These are phyloP conservation scores for Coracias cyanogaster DNA, from an alignment of 2,797 vertebrate genomes.

Conservation along the genomic window DNA sequence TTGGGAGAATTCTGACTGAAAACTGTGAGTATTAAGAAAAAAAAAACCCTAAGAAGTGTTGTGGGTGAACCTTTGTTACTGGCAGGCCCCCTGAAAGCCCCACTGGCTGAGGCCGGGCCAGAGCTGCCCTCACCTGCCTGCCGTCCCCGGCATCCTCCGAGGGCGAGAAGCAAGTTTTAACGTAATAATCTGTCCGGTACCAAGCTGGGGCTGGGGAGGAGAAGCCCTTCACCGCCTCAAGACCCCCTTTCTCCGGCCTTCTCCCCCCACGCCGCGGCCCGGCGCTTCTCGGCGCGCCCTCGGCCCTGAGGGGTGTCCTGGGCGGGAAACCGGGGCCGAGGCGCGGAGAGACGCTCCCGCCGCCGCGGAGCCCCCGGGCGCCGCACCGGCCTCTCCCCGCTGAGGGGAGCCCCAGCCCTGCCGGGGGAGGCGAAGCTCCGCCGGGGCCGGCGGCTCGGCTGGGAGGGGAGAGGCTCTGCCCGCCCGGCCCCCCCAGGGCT, in stretches of 20 bases:
- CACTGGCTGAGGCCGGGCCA: background rate
- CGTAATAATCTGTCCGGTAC: rapidly evolving
- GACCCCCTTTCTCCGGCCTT: no score
- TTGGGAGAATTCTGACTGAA: background rate
- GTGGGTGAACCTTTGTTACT: rapidly evolving
- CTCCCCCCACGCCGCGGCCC: rapidly evolving
- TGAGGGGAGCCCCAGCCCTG: slow-evolving; percentile 53
- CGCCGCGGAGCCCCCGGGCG: background rate
- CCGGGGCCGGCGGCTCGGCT: background rate
- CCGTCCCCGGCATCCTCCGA: background rate
- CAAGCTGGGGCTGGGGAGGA: no score
- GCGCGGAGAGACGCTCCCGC: background rate
- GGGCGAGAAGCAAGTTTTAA: background rate
- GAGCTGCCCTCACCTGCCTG: background rate
- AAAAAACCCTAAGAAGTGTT: rapidly evolving
- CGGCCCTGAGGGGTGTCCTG: no score
- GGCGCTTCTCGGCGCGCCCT: no score
- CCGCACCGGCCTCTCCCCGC: slow-evolving; percentile 19
- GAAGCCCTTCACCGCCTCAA: background rate
- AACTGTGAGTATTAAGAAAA: background rate
- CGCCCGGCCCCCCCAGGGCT: background rate
- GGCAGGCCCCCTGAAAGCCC: rapidly evolving
- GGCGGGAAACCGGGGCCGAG: background rate
- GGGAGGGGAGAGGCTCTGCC: slow-evolving; percentile 31
- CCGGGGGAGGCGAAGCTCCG: background rate